Evolutionary conservation across 2,113 vertebrate species (phyloP).

Genomic region (Rhipidura dahli): DNA sequence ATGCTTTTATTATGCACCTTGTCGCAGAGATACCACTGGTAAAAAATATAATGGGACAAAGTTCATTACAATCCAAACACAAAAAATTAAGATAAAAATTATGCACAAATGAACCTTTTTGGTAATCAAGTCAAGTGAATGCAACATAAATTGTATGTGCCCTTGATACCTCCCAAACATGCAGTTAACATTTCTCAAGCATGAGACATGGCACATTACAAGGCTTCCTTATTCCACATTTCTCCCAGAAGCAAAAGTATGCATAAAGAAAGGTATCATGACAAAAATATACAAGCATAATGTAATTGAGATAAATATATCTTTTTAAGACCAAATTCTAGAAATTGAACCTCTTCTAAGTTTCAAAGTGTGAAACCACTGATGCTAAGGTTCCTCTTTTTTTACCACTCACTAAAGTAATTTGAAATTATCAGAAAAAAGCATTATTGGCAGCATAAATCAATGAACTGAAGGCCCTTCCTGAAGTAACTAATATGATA

Average conservation of each 20-base stretch:
- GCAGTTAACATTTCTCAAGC: neutral
- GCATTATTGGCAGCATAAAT: neutral
- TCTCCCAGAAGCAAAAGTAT: neutral
- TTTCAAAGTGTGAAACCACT: neutral
- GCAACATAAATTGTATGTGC: neutral
- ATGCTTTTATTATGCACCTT: slow-evolving; percentile 56
- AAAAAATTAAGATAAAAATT: slow-evolving; percentile 21
- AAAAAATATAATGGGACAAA: slow-evolving; percentile 66
- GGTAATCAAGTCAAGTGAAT: neutral
- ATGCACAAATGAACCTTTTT: neutral
- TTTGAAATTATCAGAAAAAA: neutral
- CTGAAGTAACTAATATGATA: neutral
- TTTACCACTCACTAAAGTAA: neutral
- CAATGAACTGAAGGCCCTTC: neutral
- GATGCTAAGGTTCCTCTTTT: neutral
- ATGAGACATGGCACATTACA: neutral
- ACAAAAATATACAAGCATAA: neutral
- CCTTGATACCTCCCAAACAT: neutral
- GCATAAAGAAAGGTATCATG: neutral
- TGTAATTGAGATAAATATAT: neutral
- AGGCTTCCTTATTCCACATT: neutral
- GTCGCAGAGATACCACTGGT: slow-evolving; percentile 69
- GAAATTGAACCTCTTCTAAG: neutral
- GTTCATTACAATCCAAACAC: slow-evolving; percentile 57
- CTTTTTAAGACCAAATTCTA: neutral